Percentiles rank a stretch among this genome's conserved stretches.
Conservation (phyloP, 1,140 invertebrate genomes). For the Drosophila miranda region DNA sequence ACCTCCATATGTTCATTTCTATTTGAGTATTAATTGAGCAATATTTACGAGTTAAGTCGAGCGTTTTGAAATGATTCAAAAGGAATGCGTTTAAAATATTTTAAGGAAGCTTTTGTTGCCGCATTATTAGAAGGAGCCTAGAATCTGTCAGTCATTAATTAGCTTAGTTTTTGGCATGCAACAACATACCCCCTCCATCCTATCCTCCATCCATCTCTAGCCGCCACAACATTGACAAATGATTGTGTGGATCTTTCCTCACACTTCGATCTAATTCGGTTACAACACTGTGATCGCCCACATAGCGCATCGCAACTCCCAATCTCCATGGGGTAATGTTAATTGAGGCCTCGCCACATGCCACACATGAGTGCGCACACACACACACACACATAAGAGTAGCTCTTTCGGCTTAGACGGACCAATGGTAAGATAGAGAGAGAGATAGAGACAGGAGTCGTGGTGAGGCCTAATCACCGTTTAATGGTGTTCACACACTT, state of each 20-base stretch:
- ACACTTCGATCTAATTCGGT: slow-evolving; percentile 32
- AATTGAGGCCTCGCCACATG: slow-evolving; percentile 48
- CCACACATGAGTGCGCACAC: slow-evolving; percentile 23
- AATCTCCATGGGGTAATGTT: slow-evolving; percentile 51
- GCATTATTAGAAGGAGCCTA: too few relatives aligned
- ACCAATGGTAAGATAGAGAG: slow-evolving; percentile 1
- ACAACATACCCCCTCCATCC: neutral
- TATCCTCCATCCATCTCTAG: neutral
- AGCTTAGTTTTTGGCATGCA: too few relatives aligned
- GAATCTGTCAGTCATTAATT: too few relatives aligned
- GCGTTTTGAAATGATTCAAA: too few relatives aligned
- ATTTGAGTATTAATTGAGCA: too few relatives aligned
- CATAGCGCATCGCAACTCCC: slow-evolving; percentile 51
- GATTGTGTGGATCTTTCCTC: slow-evolving; percentile 16
- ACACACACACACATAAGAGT: neutral
- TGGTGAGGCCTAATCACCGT: slow-evolving; percentile 68
- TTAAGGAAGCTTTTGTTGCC: too few relatives aligned
- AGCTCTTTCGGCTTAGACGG: neutral
- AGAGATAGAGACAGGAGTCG: slow-evolving; percentile 28
- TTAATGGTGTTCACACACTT: slow-evolving; percentile 79
- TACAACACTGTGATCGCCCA: slow-evolving; percentile 48
- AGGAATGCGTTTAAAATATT: too few relatives aligned
- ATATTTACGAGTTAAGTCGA: too few relatives aligned
- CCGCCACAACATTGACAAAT: slow-evolving; percentile 22
- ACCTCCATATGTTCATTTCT: too few relatives aligned